These are phyloP conservation scores for Leptodactylus fuscus DNA, from an alignment of 2,113 vertebrate species.

Conservation along the genomic window DNA sequence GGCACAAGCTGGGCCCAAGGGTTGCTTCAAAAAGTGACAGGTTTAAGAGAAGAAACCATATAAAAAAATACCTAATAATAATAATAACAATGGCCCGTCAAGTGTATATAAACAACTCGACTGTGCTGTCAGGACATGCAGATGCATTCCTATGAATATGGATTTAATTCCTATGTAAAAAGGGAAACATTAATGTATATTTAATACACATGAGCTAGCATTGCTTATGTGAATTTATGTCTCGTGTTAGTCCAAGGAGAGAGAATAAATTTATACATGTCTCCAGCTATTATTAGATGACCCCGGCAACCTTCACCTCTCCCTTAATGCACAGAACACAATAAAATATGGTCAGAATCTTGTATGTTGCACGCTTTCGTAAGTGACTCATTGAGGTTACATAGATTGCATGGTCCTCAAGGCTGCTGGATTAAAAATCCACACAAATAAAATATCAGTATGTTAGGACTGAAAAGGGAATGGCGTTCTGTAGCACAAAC, in stretches of 20 bases:
- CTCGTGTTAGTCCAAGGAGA: constrained; percentile 45
- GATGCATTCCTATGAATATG: constrained; percentile 39
- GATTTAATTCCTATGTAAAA: constrained; percentile 38
- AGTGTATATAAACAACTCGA: constrained; percentile 65
- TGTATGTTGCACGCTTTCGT: constrained; percentile 30
- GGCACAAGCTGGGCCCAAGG: constrained; percentile 85
- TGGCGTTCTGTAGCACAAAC: neutral
- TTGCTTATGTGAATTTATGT: constrained; percentile 45
- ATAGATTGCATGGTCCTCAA: constrained; percentile 6
- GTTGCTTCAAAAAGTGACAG: constrained; percentile 71
- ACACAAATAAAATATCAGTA: neutral
- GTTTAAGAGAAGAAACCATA: constrained; percentile 55
- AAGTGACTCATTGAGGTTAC: constrained; percentile 1
- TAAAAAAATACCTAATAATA: constrained; percentile 6
- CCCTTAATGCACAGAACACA: constrained; percentile 38
- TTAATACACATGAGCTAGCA: constrained; percentile 42
- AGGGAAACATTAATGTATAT: constrained; percentile 31
- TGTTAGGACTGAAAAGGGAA: neutral
- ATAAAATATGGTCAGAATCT: constrained; percentile 46
- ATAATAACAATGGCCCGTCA: constrained; percentile 60
- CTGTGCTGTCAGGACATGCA: constrained; percentile 55
- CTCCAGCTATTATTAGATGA: constrained; percentile 49
- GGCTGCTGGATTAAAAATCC: constrained; percentile 14
- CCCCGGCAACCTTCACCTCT: constrained; percentile 42
- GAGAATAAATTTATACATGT: constrained; percentile 43